Percentiles rank a stretch among this genome's conserved stretches.
Conservation (phyloP, 1,140 invertebrate species). For the Telenomus remus region DNA sequence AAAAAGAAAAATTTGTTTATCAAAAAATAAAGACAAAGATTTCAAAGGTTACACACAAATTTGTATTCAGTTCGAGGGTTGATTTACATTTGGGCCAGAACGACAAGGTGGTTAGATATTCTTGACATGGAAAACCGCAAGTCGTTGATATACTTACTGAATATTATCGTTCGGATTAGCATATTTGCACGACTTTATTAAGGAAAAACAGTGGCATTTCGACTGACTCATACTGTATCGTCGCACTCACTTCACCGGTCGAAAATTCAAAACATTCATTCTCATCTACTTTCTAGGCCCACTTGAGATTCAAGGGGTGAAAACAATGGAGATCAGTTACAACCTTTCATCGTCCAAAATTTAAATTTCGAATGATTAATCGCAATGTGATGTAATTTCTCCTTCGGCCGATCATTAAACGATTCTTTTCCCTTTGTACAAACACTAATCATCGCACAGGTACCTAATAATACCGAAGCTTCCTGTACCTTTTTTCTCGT, state of each 20-base stretch:
- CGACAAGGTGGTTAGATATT: conserved; percentile 19
- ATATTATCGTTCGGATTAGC: conserved; percentile 35
- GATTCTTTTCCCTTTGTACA: conserved; percentile 4
- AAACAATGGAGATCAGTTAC: too few species aligned
- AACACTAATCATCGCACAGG: conserved; percentile 6
- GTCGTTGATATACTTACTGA: conserved; percentile 11
- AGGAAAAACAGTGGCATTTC: not conserved
- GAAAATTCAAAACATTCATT: too few species aligned
- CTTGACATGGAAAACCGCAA: conserved; percentile 14
- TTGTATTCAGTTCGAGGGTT: conserved; percentile 44
- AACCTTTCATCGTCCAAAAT: too few species aligned
- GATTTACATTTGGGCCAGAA: conserved; percentile 45
- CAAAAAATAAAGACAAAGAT: conserved; percentile 10
- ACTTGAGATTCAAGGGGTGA: too few species aligned
- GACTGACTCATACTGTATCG: not conserved
- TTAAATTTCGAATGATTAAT: not conserved
- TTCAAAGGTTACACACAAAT: conserved; percentile 6
- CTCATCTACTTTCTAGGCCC: too few species aligned
- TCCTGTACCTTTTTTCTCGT: conserved; percentile 4
- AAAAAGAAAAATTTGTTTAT: too few species aligned
- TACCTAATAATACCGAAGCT: conserved; percentile 5
- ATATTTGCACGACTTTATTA: conserved; percentile 15
- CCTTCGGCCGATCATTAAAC: not conserved
- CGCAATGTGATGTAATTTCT: not conserved
- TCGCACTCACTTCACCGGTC: too few species aligned